Conservation (phyloP, 2,797 vertebrate species). For the Falco novaeseelandiae region DNA sequence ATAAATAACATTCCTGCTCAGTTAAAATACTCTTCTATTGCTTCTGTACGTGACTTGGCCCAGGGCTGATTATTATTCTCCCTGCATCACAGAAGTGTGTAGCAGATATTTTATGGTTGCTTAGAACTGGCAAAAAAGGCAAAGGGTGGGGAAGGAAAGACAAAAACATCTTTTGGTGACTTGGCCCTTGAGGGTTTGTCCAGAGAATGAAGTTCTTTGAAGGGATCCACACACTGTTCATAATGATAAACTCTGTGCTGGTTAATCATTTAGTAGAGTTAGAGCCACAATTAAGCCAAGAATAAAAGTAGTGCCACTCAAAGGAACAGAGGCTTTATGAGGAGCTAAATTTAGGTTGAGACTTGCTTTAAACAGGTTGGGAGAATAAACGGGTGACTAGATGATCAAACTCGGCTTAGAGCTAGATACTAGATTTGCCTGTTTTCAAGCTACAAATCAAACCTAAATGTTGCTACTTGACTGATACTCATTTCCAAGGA, state of each 20-base stretch:
- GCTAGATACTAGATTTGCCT: background rate
- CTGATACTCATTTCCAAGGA: background rate
- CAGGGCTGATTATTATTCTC: conserved; percentile 25
- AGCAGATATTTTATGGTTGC: conserved; percentile 36
- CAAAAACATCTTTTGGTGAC: conserved; percentile 39
- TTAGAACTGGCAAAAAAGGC: conserved; percentile 26
- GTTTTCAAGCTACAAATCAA: background rate
- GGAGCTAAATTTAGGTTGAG: background rate
- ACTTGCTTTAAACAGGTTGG: background rate
- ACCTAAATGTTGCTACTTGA: background rate
- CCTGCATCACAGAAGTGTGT: conserved; percentile 28
- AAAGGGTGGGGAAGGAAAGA: conserved; percentile 4
- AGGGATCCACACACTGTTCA: background rate
- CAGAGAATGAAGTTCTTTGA: conserved; percentile 15
- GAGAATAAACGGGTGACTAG: background rate
- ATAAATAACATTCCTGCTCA: conserved; percentile 47
- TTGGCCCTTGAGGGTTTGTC: background rate
- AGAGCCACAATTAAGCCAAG: background rate
- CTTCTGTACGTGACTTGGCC: conserved; percentile 56
- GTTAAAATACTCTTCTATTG: conserved; percentile 39
- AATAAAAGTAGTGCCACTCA: background rate
- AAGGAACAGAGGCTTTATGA: background rate
- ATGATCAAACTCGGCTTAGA: background rate
- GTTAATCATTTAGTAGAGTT: background rate
- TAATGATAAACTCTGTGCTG: background rate